Base-by-base conservation (phyloP, 2,888 invertebrate genomes). In the Rhamnusium bicolor region DNA sequence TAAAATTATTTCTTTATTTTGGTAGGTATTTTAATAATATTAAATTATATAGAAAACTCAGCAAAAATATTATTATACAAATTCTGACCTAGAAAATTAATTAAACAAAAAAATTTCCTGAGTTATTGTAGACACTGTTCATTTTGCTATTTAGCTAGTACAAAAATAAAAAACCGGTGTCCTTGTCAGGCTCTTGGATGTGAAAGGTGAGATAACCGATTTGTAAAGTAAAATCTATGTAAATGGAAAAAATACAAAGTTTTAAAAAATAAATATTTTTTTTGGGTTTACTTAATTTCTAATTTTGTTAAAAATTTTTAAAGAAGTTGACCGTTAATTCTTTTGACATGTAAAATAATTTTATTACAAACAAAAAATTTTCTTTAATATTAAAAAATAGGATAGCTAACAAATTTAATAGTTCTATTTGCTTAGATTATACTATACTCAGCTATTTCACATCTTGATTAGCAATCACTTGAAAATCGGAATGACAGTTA, bases 401-500 rank as follows among this genome's bases (percentile, higher is more conserved):
- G 40, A 12, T 12, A n/a, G 40, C 40, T 40, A 40, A 40, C n/a
- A 4, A 7, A 32, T 32, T 32, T 4, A 60, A 8, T 18, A 71
- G 54, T 73, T 74, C 61, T 18, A 49, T 68, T 73, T 46, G 29
- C 51, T 65, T 71, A 67, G 71, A 54, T 53, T 67, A 49, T 67
- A 54, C 68, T 77, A 71, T 80, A 79, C 77, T 79, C 80, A 79
- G 79, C 82, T 81, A 82, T 82, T 82, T 83, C 83, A 83, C 82
- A 81, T 81, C 82, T 84, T 77, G 79, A 84, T 81, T 85, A 83
- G 83, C 78, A 81, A 81, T 82, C 79, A 80, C 79, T 73, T 70
- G 71, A 78, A 78, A 73, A 72, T 69, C 80, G 77, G 80, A 80
- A 84, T 85, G 85, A 86, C 85, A 86, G 85, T 86, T 85, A 80